A percentile compares a stretch with the other conserved stretches of the same genome.
Evolutionary conservation across 2,888 invertebrate species (phyloP).

Genomic region (Alcis repandata): DNA sequence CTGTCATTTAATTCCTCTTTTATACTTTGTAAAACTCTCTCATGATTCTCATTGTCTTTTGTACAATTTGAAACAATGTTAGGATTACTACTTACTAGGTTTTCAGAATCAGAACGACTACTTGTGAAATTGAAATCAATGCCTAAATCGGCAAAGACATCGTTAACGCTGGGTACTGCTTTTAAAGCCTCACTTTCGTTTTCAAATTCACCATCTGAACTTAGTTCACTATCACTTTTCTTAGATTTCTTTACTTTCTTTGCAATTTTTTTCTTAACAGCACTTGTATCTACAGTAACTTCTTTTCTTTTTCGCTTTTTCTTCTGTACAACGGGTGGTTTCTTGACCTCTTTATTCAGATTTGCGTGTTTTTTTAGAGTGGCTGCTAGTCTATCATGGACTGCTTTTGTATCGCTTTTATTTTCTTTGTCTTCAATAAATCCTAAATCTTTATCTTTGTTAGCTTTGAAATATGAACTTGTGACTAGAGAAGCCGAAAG

Average conservation of each 20-base stretch:
- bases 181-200: constrained; percentile 59
- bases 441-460: constrained; percentile 40
- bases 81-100: constrained; percentile 2
- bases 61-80: constrained; percentile 4
- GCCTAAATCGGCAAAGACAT: constrained; percentile 71
- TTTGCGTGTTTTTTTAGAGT: constrained; percentile 77
- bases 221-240: constrained; percentile 47
- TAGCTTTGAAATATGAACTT: constrained; percentile 76
- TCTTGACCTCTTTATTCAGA: constrained; percentile 66
- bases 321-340: constrained; percentile 57
- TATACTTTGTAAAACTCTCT: constrained; percentile 28
- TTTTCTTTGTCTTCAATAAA: constrained; percentile 47
- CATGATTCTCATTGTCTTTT: constrained; percentile 18
- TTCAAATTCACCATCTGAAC: constrained; percentile 53
- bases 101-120: constrained; percentile 29
- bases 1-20: constrained; percentile 20
- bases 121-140: constrained; percentile 66
- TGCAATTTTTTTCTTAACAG: constrained; percentile 53
- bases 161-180: constrained; percentile 81
- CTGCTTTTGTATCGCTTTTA: constrained; percentile 45
- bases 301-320: constrained; percentile 71
- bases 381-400: constrained; percentile 68
- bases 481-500: constrained; percentile 77
- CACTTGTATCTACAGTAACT: constrained; percentile 58
- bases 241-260: constrained; percentile 55